phyloP scores from a whole-genome alignment of 2,113 vertebrate species.

The Panthera uncia region DNA sequence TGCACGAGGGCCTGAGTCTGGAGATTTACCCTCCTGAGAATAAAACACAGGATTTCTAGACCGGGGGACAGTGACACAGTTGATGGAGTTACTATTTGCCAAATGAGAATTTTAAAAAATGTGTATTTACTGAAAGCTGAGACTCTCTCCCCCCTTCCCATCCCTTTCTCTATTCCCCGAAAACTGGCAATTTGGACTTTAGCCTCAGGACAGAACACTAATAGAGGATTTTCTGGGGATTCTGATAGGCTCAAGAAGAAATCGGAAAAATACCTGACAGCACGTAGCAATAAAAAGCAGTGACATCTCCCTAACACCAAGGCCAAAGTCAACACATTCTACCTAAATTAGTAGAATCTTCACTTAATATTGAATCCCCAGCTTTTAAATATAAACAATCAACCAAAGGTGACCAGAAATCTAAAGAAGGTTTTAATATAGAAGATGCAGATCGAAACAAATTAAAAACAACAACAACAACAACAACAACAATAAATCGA shows the following conservation, averaged over 20 bases:
- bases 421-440: background rate
- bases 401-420: background rate
- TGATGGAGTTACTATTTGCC: background rate
- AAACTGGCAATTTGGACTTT: background rate
- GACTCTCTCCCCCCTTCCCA: background rate
- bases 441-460: constrained; percentile 2
- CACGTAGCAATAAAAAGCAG: background rate
- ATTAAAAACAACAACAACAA: background rate
- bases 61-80: background rate
- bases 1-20: background rate
- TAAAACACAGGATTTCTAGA: background rate
- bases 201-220: background rate
- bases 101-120: background rate
- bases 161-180: background rate
- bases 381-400: constrained; percentile 2
- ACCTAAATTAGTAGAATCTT: background rate
- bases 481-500: background rate
- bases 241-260: background rate
- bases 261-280: background rate
- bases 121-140: background rate
- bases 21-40: background rate
- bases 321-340: background rate
- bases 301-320: background rate
- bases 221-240: background rate
- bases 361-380: background rate